Percentiles rank a stretch among this genome's conserved stretches.
Evolutionary conservation across 1,140 invertebrate species (phyloP).

Genomic region (Drosophila elegans): DNA sequence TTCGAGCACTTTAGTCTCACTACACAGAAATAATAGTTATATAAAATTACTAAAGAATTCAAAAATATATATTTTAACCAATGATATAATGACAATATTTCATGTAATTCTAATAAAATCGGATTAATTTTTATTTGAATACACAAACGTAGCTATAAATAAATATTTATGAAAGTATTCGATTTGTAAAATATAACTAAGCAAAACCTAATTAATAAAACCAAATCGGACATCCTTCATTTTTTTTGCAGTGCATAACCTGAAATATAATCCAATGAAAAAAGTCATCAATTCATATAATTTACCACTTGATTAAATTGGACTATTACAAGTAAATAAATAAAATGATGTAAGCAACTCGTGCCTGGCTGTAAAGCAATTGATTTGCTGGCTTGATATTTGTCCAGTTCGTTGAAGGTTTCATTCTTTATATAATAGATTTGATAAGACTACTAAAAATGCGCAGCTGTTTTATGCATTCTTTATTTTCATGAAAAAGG

Average conservation of each 20-base stretch:
- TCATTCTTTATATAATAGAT: constrained; percentile 3
- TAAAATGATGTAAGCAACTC: constrained; percentile 7
- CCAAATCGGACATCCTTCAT: background rate
- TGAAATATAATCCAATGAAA: constrained; percentile 48
- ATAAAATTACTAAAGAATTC: too few relatives aligned
- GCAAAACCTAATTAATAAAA: too few relatives aligned
- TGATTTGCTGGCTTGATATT: constrained; percentile 48
- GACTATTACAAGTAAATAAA: constrained; percentile 21
- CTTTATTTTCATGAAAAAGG: background rate
- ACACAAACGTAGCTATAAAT: too few relatives aligned
- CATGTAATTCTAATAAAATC: too few relatives aligned
- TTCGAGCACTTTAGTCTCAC: background rate
- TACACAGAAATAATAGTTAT: background rate
- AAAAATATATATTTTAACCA: too few relatives aligned
- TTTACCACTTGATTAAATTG: constrained; percentile 49
- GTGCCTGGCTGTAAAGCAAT: constrained; percentile 34
- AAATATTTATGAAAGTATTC: too few relatives aligned
- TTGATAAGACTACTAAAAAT: background rate
- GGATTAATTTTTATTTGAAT: too few relatives aligned
- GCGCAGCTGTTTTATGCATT: constrained; percentile 41
- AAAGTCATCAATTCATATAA: constrained; percentile 26
- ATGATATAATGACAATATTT: too few relatives aligned
- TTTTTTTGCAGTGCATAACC: background rate
- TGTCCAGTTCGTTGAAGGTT: background rate
- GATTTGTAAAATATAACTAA: too few relatives aligned